phyloP scores from a whole-genome alignment of 2,113 vertebrate species.

The Albula glossodonta region DNA sequence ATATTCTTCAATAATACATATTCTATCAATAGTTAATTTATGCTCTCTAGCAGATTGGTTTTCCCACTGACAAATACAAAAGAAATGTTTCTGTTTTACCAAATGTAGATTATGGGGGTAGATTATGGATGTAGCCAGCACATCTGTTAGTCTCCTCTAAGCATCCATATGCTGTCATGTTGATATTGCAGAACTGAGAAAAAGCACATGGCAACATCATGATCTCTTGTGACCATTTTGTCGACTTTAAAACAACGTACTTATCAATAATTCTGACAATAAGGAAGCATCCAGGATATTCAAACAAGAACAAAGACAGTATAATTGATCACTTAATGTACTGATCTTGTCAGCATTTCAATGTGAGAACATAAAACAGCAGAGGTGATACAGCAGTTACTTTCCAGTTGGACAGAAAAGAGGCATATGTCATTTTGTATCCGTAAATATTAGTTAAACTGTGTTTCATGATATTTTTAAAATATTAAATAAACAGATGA shows the following conservation, averaged over 20 bases:
- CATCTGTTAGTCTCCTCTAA: no score
- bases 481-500: not conserved
- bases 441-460: no score
- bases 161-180: not conserved
- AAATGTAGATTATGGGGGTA: no score
- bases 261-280: not conserved
- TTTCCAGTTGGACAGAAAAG: not conserved
- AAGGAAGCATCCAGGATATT: not conserved
- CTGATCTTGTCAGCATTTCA: not conserved
- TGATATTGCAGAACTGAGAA: not conserved
- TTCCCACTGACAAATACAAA: not conserved
- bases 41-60: not conserved
- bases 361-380: not conserved
- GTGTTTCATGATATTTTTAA: not conserved
- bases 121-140: not conserved
- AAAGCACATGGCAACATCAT: not conserved
- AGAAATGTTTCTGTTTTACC: not conserved
- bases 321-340: not conserved
- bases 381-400: not conserved
- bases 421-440: no score
- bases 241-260: not conserved
- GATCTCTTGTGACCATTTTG: not conserved
- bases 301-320: not conserved
- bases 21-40: not conserved
- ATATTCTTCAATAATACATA: not conserved